Evolutionary conservation across 2,888 invertebrate species (phyloP).

Genomic region (Smittia aterrima): DNA sequence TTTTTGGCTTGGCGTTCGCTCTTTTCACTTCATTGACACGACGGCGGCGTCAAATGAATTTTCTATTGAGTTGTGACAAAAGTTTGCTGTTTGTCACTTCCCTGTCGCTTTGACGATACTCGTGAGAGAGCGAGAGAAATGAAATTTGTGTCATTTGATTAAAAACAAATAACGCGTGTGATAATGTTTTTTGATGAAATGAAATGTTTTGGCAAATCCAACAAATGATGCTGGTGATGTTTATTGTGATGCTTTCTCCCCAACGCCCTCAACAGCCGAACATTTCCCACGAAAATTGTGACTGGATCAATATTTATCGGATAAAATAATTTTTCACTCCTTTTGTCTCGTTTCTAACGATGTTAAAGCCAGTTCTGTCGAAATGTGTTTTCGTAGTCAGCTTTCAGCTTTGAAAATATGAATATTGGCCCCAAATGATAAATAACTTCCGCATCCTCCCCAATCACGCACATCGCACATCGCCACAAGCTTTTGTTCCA

Average conservation of each 20-base stretch:
- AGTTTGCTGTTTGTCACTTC: neutral
- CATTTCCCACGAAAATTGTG: slow-evolving; percentile 18
- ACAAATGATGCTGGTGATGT: slow-evolving; percentile 18
- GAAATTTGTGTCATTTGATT: slow-evolving; percentile 2
- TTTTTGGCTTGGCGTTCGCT: neutral
- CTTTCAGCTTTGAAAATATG: slow-evolving; percentile 1
- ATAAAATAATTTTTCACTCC: slow-evolving; percentile 3
- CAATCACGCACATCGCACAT: neutral
- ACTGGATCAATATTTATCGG: slow-evolving; percentile 1
- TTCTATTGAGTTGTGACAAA: neutral
- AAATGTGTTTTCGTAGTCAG: neutral
- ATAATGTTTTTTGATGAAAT: neutral
- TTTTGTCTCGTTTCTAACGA: slow-evolving; percentile 20
- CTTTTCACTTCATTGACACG: neutral
- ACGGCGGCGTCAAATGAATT: neutral
- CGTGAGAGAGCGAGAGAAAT: neutral
- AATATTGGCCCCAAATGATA: slow-evolving; percentile 24
- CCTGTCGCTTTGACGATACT: neutral
- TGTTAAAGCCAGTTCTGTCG: no score
- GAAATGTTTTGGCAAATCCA: neutral
- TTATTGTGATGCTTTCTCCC: neutral
- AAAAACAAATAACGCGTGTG: neutral
- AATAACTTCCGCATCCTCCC: slow-evolving; percentile 18
- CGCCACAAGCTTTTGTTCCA: neutral
- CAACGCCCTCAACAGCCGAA: neutral